Evolutionary conservation across 2,888 invertebrate species (phyloP).

Genomic region (Oligia fasciuncula): DNA sequence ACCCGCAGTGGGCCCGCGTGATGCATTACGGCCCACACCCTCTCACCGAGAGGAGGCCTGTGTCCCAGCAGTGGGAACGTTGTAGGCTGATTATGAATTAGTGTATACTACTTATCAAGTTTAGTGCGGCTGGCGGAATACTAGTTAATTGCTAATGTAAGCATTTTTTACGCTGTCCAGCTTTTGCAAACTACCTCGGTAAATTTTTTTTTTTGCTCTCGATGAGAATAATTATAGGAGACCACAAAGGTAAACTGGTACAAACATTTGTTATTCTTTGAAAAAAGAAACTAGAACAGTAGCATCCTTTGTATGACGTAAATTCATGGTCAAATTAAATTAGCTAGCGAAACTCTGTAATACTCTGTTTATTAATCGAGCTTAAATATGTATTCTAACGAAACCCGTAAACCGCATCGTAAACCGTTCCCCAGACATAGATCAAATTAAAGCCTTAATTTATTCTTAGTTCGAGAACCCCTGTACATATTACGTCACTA

Average conservation of each 20-base stretch:
- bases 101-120: background rate
- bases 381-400: background rate
- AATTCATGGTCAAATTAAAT: background rate
- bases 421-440: background rate
- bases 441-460: background rate
- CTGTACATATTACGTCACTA: constrained; percentile 1
- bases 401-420: background rate
- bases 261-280: too few relatives aligned
- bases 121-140: background rate
- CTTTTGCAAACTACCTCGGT: background rate
- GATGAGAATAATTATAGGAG: background rate
- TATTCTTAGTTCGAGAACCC: constrained; percentile 15
- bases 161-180: background rate
- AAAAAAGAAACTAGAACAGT: background rate
- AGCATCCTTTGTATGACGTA: background rate
- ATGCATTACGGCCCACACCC: too few relatives aligned
- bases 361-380: background rate
- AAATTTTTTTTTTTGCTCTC: background rate
- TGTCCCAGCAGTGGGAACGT: too few relatives aligned
- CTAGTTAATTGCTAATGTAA: background rate
- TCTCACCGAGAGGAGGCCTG: too few relatives aligned
- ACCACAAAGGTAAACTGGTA: background rate
- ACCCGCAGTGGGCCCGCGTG: too few relatives aligned
- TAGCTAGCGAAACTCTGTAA: too few relatives aligned
- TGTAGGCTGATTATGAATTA: too few relatives aligned